Evolutionary conservation across 1,140 invertebrate genomes (phyloP), one percentile per base, ranked within the genome.

Genomic region (Drosophila biarmipes): DNA sequence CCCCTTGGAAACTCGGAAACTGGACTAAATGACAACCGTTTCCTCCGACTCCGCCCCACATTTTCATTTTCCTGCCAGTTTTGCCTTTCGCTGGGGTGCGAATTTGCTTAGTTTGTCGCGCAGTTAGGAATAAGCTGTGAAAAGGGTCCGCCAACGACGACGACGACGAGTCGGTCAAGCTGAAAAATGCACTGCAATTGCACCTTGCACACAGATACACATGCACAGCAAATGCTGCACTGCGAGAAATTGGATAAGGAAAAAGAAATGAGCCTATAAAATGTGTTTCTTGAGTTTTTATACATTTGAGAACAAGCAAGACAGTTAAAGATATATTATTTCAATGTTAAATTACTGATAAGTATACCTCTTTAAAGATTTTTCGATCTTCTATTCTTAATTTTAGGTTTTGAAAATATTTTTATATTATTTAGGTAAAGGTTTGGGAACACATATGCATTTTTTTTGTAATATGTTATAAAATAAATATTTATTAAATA

Each of bases 121-220:
- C 67, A 62, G 67, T 73, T 54, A 40, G 74, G 61, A 55, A 57
- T 56, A 42, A 35, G 67, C 67, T 56, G 67, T 51, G 43, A 58
- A 63, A 72, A 78, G 58, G 74, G 75, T 78, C 76, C 38, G 35
- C 49, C 35, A 31, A 35, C 40, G 31, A 35, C 40, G 49, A 38
- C 46, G 61, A 45, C 49, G 53, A 56, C 67, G 85, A 90, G 75
- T 89, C 85, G 84, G 85, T 90, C 85, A 89, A 89, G 85, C 84
- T 90, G 84, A 89, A 89, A 89, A 89, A 84, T 87, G 54, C 68
- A 64, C 72, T 87, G 84, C 84, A 89, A 87, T 89, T 87, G 84
- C 84, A 87, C 84, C 84, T 87, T 82, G 79, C 53, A 79, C 59
- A 73, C 34, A 73, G 37, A 59, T 37, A 80, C 48, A 56, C 43